Conservation (phyloP, 2,797 vertebrate species). For the Takifugu ocellatus region DNA sequence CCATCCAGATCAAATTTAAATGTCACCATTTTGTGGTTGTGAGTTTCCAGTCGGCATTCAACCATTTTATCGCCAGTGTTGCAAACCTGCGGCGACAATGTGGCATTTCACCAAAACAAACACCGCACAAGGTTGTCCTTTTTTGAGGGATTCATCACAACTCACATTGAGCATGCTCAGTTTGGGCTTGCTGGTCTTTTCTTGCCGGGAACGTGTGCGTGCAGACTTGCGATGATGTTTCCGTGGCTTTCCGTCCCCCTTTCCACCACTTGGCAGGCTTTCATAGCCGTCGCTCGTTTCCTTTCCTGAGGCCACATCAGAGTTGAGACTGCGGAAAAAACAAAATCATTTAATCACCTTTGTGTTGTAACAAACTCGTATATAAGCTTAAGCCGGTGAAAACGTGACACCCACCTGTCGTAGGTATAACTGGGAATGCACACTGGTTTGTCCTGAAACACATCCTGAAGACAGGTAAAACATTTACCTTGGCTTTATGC, state of each 20-base stretch:
- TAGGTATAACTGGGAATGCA: slow-evolving; percentile 65
- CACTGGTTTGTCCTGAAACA: slow-evolving; percentile 60
- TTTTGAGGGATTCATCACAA: slow-evolving; percentile 4
- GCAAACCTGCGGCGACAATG: slow-evolving; percentile 50
- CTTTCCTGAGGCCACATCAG: slow-evolving; percentile 87
- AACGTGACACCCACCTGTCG: slow-evolving; percentile 68
- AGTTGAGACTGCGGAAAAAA: slow-evolving; percentile 74
- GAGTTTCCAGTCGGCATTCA: slow-evolving; percentile 96
- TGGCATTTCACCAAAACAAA: slow-evolving; percentile 13
- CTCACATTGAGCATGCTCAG: slow-evolving; percentile 96
- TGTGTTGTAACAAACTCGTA: neutral
- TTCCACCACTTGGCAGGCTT: slow-evolving; percentile 78
- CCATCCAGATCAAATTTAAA: slow-evolving; percentile 98
- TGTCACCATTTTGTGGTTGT: slow-evolving; percentile 99
- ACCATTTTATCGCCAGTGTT: slow-evolving; percentile 97
- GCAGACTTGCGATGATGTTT: slow-evolving; percentile 94
- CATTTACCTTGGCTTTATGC: slow-evolving; percentile 5
- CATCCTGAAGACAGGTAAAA: slow-evolving; percentile 57
- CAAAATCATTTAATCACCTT: neutral
- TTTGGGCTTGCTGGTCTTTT: slow-evolving; percentile 89
- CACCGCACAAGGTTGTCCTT: neutral
- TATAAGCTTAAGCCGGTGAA: slow-evolving; percentile 4
- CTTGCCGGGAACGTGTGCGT: slow-evolving; percentile 89
- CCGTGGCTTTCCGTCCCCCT: slow-evolving; percentile 85
- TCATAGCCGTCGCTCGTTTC: slow-evolving; percentile 94